These are phyloP conservation scores for Hypocryptadius cinnamomeus DNA, from an alignment of 2,113 vertebrate genomes.

Conservation along the genomic window DNA sequence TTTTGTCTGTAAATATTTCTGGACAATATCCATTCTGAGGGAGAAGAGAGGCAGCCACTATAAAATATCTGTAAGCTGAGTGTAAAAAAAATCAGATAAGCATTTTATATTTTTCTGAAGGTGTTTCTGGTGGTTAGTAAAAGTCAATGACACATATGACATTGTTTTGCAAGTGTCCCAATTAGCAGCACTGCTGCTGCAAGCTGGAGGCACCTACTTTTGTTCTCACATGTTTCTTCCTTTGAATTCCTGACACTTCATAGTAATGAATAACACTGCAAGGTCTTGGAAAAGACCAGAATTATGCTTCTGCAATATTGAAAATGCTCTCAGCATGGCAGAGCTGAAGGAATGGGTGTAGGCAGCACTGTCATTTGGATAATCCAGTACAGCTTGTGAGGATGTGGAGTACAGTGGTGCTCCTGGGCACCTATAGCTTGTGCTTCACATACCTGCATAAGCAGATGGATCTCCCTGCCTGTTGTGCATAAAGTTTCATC, in stretches of 20 bases:
- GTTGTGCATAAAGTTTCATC: neutral
- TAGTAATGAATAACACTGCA: neutral
- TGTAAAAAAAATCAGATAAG: neutral
- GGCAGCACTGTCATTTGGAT: neutral
- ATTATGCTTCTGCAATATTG: neutral
- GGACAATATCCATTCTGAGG: slow-evolving; percentile 2
- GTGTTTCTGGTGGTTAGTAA: slow-evolving; percentile 46
- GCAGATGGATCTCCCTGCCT: neutral
- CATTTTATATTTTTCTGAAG: slow-evolving; percentile 46
- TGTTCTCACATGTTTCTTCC: neutral
- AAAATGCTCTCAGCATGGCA: neutral
- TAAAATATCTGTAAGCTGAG: neutral
- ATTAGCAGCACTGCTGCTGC: neutral
- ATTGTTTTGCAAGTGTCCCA: slow-evolving; percentile 50
- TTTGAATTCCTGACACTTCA: slow-evolving; percentile 5
- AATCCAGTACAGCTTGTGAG: neutral
- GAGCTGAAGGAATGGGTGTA: neutral
- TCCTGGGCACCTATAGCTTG: neutral
- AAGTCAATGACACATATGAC: slow-evolving; percentile 51
- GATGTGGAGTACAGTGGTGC: neutral
- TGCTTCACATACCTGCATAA: neutral
- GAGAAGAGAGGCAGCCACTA: neutral
- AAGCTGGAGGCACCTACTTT: neutral
- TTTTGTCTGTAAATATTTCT: slow-evolving; percentile 43
- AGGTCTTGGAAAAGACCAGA: neutral